These are phyloP conservation scores for Rhysida immarginata DNA, from an alignment of 1,140 invertebrate genomes.

Conservation along the genomic window DNA sequence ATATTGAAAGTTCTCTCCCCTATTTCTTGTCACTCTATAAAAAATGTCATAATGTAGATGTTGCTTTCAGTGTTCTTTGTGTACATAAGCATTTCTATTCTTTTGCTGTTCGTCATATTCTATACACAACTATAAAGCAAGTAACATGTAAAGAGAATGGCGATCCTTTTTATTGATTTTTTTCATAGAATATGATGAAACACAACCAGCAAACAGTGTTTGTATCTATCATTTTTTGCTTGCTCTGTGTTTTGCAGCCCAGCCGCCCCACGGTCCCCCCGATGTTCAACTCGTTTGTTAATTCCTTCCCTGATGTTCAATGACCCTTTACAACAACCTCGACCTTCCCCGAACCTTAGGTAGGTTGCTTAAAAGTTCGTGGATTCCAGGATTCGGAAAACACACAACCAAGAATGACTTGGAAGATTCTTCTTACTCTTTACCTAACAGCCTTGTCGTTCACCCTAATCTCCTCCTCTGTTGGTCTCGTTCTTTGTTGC, in stretches of 20 bases:
- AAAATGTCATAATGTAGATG: too few species aligned
- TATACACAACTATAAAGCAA: background rate
- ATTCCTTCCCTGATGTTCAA: constrained; percentile 3
- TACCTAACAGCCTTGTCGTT: background rate
- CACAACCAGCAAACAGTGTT: background rate
- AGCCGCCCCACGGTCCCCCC: background rate
- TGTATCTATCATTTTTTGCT: background rate
- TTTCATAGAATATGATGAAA: background rate
- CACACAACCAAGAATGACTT: too few species aligned
- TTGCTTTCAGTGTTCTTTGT: background rate
- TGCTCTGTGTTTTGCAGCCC: constrained; percentile 1
- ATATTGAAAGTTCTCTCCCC: too few species aligned
- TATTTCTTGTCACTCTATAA: too few species aligned
- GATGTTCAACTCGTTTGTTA: constrained; percentile 7
- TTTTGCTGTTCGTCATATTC: background rate
- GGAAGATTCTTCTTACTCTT: too few species aligned
- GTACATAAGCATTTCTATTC: background rate
- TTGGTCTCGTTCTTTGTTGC: background rate
- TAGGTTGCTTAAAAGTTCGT: background rate
- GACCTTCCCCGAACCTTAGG: background rate
- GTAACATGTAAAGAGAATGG: background rate
- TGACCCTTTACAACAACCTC: background rate
- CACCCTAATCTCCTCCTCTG: background rate
- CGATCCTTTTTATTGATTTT: background rate
- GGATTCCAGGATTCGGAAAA: background rate